Evolutionary conservation across 2,113 vertebrate genomes (phyloP), one percentile per base, ranked within the genome.

Genomic region (Cyanoliseus patagonus): DNA sequence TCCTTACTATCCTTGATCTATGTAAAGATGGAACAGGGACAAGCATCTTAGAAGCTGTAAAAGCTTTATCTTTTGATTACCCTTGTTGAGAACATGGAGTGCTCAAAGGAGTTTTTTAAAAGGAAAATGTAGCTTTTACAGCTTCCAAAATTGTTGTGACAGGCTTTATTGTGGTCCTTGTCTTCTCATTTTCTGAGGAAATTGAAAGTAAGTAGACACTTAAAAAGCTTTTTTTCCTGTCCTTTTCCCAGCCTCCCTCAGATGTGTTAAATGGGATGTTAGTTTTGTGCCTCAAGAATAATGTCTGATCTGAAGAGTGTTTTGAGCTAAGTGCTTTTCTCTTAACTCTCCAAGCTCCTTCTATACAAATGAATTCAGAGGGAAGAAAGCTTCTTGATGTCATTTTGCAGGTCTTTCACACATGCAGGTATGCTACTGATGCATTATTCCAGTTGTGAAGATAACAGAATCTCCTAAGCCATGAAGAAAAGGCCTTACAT

Each of bases 141-240:
- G 25, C 55, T 81, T 92, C 62, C 46, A 83, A 31, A 96, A 87
- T 74, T 70, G 75, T 90, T 96, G 72, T 94, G 91, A 88, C 87
- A 94, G 76, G 52, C 20, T 92, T 84, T 92, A 73, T 75, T 79
- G 62, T 83, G 76, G 86, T 86, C 46, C 67, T 63, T 86, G 75
- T 92, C 75, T 74, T 59, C 42, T 83, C 46, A 86, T 83, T 57
- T 93, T 53, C 68, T 74, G 42, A 88, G 64, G 35, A 83, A 88
- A 88, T 33, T 76, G 53, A 78, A 94, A 90, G n/a, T 59, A 61
- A 95, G 17, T n/a, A 86, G 27, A n/a, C 64, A 41, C 75, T 80
- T 94, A 6, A 73, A 79, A 88, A 93, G 61, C 51, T 70, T 84
- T 55, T 83, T 83, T 76, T 77, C 47, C 82, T 44, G 27, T 66